These are phyloP conservation scores for Phaethon lepturus DNA, from an alignment of 2,113 vertebrate species.

Conservation along the genomic window DNA sequence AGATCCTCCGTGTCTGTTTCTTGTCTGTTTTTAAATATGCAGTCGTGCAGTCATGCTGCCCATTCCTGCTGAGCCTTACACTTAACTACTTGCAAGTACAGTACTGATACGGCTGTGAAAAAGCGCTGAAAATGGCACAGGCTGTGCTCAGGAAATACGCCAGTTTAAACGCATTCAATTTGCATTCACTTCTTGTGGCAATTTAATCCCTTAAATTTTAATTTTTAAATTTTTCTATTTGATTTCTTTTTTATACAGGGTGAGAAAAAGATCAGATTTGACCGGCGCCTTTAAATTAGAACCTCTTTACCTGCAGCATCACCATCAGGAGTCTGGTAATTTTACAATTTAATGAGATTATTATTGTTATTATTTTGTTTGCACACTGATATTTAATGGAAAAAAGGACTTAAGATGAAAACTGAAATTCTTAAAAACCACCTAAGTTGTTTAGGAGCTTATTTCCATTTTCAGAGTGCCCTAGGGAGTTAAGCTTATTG, in stretches of 20 bases:
- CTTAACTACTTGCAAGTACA: conserved; percentile 46
- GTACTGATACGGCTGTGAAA: conserved; percentile 44
- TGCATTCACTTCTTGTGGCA: conserved; percentile 1
- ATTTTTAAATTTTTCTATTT: not conserved
- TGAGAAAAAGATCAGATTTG: conserved; percentile 88
- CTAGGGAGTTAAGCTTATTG: not conserved
- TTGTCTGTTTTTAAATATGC: conserved; percentile 59
- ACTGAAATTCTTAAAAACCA: not conserved
- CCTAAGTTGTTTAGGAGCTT: not conserved
- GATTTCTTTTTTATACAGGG: conserved; percentile 77
- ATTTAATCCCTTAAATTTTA: not conserved
- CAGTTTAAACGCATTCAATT: conserved; percentile 21
- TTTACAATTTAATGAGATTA: not conserved
- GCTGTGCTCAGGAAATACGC: conserved; percentile 42
- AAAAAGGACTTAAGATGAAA: not conserved
- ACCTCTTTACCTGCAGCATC: conserved; percentile 91
- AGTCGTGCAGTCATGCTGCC: conserved; percentile 33
- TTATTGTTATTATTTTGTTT: not conserved
- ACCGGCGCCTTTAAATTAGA: conserved; percentile 93
- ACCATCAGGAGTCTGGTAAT: conserved; percentile 93
- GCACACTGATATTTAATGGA: not conserved
- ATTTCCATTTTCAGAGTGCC: not conserved
- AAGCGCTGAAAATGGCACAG: conserved; percentile 52
- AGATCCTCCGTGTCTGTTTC: conserved; percentile 52
- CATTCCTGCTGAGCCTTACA: conserved; percentile 45